These are phyloP conservation scores for Hylyphantes graminicola DNA, from an alignment of 1,140 invertebrate genomes.

Conservation along the genomic window DNA sequence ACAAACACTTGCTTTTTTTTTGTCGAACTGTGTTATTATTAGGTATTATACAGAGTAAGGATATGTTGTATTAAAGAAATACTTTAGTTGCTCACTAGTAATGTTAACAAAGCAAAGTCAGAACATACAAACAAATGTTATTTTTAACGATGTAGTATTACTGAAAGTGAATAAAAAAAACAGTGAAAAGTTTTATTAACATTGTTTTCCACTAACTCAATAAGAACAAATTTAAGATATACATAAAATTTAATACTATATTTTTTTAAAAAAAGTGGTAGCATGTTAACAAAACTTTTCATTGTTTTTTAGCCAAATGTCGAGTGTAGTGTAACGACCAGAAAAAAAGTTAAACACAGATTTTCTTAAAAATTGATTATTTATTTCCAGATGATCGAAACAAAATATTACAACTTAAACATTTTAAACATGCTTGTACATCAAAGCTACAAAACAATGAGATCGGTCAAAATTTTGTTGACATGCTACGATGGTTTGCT, in stretches of 20 bases:
- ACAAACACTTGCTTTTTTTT: too few relatives aligned
- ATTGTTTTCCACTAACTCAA: constrained; percentile 16
- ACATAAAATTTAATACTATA: not conserved
- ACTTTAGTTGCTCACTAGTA: too few relatives aligned
- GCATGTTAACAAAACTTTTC: constrained; percentile 54
- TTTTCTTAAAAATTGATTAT: constrained; percentile 8
- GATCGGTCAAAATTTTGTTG: constrained; percentile 51
- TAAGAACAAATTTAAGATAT: not conserved
- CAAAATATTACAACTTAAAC: constrained; percentile 20
- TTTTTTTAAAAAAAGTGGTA: constrained; percentile 23
- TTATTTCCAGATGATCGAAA: constrained; percentile 28
- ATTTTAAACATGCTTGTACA: constrained; percentile 29
- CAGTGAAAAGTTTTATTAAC: constrained; percentile 33
- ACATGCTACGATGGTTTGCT: constrained; percentile 50
- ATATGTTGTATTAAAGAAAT: too few relatives aligned
- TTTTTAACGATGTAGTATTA: not conserved
- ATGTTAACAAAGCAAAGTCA: too few relatives aligned
- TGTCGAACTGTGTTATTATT: too few relatives aligned
- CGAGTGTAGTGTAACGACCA: constrained; percentile 10
- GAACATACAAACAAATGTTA: not conserved
- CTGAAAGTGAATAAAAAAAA: too few relatives aligned
- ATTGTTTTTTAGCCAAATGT: constrained; percentile 26
- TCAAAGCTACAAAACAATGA: constrained; percentile 37
- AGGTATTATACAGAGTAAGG: too few relatives aligned
- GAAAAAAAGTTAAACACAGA: constrained; percentile 31